Evolutionary conservation across 2,888 invertebrate species (phyloP).

Genomic region (Drosophila atroscutellata): DNA sequence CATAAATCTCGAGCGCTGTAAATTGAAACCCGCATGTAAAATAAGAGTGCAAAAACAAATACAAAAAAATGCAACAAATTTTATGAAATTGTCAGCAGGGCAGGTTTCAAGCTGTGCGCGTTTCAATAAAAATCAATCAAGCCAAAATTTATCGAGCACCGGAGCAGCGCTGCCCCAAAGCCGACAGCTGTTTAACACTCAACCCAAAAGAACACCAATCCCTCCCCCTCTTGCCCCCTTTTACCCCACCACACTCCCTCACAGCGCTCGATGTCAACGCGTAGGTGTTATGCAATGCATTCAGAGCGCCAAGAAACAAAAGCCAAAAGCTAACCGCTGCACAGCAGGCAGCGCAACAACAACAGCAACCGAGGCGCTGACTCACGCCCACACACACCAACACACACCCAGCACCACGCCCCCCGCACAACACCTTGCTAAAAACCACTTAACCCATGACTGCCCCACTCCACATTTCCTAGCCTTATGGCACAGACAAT

Average conservation of each 20-base stretch:
- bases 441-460: conserved; percentile 65
- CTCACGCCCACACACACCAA: conserved; percentile 47
- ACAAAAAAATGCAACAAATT: conserved; percentile 26
- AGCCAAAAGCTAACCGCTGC: conserved; percentile 24
- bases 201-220: conserved; percentile 14
- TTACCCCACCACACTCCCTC: not conserved
- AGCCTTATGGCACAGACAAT: conserved; percentile 39
- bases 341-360: conserved; percentile 59
- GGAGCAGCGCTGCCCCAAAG: conserved; percentile 8
- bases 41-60: not conserved
- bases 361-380: conserved; percentile 39
- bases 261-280: conserved; percentile 46
- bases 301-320: conserved; percentile 59
- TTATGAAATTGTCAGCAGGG: conserved; percentile 68
- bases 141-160: conserved; percentile 72
- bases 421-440: conserved; percentile 50
- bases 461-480: conserved; percentile 24
- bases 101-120: conserved; percentile 74
- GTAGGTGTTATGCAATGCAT: conserved; percentile 76
- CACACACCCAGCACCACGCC: not conserved
- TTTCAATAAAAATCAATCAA: conserved; percentile 81
- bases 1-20: conserved; percentile 69
- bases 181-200: conserved; percentile 74
- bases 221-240: not conserved
- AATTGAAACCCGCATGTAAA: conserved; percentile 62